These are phyloP conservation scores for Lumbricus terrestris DNA, from an alignment of 2,888 invertebrate genomes.

Conservation along the genomic window DNA sequence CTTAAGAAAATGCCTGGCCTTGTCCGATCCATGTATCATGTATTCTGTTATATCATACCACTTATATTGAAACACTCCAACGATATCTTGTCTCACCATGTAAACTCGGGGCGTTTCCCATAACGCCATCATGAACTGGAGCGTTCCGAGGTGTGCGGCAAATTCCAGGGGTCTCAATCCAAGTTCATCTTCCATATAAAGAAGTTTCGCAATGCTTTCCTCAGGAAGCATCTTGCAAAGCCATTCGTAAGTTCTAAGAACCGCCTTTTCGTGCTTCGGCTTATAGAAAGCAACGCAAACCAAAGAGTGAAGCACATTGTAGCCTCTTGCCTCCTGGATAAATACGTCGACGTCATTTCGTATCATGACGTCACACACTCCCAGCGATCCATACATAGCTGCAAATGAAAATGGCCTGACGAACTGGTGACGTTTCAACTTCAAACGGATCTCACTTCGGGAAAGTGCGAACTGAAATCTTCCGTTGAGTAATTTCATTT, in stretches of 20 bases:
- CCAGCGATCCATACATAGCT: not conserved
- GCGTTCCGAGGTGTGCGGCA: constrained; percentile 18
- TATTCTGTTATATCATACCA: constrained; percentile 21
- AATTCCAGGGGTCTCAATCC: constrained; percentile 11
- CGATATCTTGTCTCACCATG: not conserved
- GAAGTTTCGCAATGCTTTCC: constrained; percentile 10
- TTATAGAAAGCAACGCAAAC: constrained; percentile 8
- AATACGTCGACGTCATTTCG: not conserved
- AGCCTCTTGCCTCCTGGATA: not conserved
- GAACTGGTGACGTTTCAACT: not conserved
- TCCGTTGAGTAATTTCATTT: no score
- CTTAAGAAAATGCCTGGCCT: not conserved
- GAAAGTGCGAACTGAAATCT: no score
- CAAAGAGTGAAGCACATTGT: constrained; percentile 17
- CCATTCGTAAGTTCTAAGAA: not conserved
- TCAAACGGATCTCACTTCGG: not conserved
- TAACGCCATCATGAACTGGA: constrained; percentile 13
- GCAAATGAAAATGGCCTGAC: not conserved
- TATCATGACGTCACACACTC: not conserved
- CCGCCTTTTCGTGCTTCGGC: not conserved
- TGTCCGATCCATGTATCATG: not conserved
- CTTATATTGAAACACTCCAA: constrained; percentile 11
- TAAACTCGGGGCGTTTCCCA: not conserved
- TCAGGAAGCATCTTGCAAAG: not conserved
- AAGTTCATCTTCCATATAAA: not conserved